Conservation (phyloP, 2,797 vertebrate genomes). For the Intellagama lesueurii region DNA sequence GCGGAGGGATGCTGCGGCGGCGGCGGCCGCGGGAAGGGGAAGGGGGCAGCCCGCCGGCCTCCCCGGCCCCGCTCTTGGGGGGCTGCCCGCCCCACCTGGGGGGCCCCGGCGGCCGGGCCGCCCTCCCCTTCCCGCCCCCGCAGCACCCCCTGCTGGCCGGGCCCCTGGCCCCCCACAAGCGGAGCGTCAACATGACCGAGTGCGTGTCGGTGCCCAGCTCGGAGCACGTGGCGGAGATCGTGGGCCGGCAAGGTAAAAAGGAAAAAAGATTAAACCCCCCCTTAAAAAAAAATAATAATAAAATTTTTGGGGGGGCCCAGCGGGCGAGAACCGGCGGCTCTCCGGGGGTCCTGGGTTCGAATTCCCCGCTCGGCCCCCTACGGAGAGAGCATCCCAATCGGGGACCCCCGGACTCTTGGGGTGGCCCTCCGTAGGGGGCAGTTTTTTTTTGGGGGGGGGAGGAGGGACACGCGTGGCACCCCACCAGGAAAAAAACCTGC, state of each 20-base stretch:
- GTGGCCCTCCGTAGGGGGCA: too few relatives aligned
- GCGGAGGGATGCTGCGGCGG: background rate
- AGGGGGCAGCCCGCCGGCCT: constrained; percentile 77
- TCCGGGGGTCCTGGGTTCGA: too few relatives aligned
- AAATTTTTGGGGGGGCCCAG: too few relatives aligned
- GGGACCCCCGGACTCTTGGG: too few relatives aligned
- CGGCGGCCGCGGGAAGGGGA: background rate
- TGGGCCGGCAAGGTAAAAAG: constrained; percentile 86
- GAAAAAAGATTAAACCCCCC: too few relatives aligned
- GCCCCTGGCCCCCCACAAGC: constrained; percentile 85
- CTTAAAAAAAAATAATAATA: too few relatives aligned
- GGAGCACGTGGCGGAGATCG: constrained; percentile 90
- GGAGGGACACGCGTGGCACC: too few relatives aligned
- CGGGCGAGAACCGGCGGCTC: too few relatives aligned
- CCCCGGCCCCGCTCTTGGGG: constrained; percentile 79
- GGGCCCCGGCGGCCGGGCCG: constrained; percentile 83
- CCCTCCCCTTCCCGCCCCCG: constrained; percentile 79
- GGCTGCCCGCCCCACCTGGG: constrained; percentile 81
- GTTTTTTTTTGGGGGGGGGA: too few relatives aligned
- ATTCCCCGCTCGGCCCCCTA: too few relatives aligned
- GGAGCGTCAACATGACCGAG: constrained; percentile 90
- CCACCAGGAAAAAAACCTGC: too few relatives aligned
- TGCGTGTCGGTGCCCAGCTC: constrained; percentile 90
- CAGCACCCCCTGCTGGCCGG: constrained; percentile 81
- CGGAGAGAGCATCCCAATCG: too few relatives aligned